These are phyloP conservation scores for Trypoxylus dichotomus DNA, from an alignment of 1,140 invertebrate genomes.

Conservation along the genomic window DNA sequence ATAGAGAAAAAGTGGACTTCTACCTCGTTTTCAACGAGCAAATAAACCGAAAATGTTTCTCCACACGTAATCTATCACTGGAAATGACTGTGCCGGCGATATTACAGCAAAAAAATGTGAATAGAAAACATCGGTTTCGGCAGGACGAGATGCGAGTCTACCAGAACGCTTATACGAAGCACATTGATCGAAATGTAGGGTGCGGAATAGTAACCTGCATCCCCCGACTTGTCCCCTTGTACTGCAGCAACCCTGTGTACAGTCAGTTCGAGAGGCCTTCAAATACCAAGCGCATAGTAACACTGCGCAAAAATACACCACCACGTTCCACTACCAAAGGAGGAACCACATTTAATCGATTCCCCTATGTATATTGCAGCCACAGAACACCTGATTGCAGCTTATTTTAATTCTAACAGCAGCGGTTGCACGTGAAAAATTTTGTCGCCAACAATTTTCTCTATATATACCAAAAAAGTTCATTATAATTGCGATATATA, in stretches of 20 bases:
- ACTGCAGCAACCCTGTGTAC: constrained; percentile 43
- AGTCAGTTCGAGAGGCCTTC: constrained; percentile 30
- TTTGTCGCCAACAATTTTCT: background rate
- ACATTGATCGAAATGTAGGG: constrained; percentile 48
- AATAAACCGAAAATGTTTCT: constrained; percentile 16
- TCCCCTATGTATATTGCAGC: background rate
- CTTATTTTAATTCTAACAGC: background rate
- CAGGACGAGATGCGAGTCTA: background rate
- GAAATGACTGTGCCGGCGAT: background rate
- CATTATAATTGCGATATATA: too few species aligned
- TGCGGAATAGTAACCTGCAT: constrained; percentile 49
- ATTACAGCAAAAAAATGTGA: background rate
- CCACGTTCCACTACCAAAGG: background rate
- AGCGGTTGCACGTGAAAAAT: background rate
- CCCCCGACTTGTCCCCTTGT: constrained; percentile 50
- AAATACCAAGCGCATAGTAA: constrained; percentile 33
- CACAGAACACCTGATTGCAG: background rate
- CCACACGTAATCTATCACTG: constrained; percentile 10
- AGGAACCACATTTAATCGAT: constrained; percentile 4
- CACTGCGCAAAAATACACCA: constrained; percentile 28
- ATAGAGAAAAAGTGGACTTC: background rate
- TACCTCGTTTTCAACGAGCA: constrained; percentile 38
- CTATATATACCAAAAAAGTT: too few species aligned
- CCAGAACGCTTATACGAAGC: constrained; percentile 33
- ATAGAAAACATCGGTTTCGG: background rate